Base-by-base conservation (phyloP, 1,140 invertebrate species). In the Drosophila orosa region DNA sequence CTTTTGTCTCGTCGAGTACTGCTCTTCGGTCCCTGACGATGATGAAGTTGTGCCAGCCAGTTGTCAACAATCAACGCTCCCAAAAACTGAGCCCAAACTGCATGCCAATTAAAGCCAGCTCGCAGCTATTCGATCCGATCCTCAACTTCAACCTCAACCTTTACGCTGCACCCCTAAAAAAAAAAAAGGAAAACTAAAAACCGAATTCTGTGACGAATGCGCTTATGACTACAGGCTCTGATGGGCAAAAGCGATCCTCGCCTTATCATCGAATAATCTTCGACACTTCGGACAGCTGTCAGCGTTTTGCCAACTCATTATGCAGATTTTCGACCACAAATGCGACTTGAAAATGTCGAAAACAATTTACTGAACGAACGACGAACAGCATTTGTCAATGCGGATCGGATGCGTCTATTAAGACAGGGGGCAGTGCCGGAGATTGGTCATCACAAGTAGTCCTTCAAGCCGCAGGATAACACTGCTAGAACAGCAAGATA, bases 1-100 rank as follows among this genome's bases (percentile, higher is more conserved):
- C 83, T 72, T 87, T 87, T 87, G 84, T 87, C 82, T 87, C 68
- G 68, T 69, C 44, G 45, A 60, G 40, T 47, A 45, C 67, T n/a
- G n/a, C 50, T 67, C 39, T 27, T 31, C 44, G 40, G 22, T 39
- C 37, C 37, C 37, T 55, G 48, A 62, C 55, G 83, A 57, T 87
- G 84, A 89, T 87, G 83, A 89, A 89, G 83, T 84, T 89, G 83
- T 86, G 79, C 79, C 81, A 73, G 69, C 55, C 74, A 66, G 84
- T 89, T 89, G 83, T 89, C 84, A 87, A 87, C 83, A 71, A 72
- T 74, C 69, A 66, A 52, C 79, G 68, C 54, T 60, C 40, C 72
- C 58, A 69, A 47, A 77, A 58, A 40, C 44, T 39, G 67, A 78
- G 50, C 50, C 66, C 61, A 83, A 83, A 86, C 80, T 77, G 66